Evolutionary conservation across 2,797 vertebrate genomes (phyloP).

Genomic region (Pipistrellus nathusii): DNA sequence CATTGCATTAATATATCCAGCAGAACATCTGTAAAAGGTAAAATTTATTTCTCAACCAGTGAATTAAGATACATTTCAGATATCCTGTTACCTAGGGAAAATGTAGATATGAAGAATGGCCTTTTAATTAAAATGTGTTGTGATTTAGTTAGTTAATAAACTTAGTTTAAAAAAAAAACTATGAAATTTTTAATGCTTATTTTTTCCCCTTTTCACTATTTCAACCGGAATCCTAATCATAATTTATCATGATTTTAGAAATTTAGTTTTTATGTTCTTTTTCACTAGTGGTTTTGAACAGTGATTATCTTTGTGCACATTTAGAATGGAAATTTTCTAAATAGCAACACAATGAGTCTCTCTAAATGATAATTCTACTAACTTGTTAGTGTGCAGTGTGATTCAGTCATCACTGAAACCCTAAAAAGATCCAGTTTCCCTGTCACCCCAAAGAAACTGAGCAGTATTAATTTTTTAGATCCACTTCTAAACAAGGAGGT

Average conservation of each 20-base stretch:
- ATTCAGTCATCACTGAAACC: not conserved
- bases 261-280: constrained; percentile 48
- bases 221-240: not conserved
- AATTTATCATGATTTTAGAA: not conserved
- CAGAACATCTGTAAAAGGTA: constrained; percentile 31
- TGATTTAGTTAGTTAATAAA: constrained; percentile 61
- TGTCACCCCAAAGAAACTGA: not conserved
- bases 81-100: not conserved
- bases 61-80: not conserved
- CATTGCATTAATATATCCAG: not conserved
- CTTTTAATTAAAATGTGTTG: constrained; percentile 39
- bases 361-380: constrained; percentile 28
- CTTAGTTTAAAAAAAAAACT: not conserved
- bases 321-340: constrained; percentile 39
- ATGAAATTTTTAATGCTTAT: not conserved
- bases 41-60: constrained; percentile 5
- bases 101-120: constrained; percentile 9
- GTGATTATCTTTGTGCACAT: not conserved
- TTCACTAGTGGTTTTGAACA: constrained; percentile 11
- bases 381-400: not conserved
- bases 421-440: not conserved
- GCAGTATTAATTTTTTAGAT: constrained; percentile 51
- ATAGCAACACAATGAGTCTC: not conserved
- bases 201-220: not conserved
- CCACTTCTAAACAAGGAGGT: constrained; percentile 53